Conservation (phyloP, 2,888 invertebrate genomes). For the Drosophila merina region DNA sequence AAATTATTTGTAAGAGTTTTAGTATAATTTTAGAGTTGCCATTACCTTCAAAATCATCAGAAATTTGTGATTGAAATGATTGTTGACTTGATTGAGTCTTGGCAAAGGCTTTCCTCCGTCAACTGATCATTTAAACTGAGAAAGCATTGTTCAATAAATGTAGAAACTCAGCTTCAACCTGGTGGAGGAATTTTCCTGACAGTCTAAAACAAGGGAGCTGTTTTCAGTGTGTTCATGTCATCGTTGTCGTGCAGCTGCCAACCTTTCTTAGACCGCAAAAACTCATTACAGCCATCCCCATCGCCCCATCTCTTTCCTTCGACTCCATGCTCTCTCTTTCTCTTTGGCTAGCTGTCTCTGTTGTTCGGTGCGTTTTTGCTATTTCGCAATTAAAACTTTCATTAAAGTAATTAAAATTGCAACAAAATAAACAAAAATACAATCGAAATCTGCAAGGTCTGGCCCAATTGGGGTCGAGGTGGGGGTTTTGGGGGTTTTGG, state of each 20-base stretch:
- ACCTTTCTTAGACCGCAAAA: slow-evolving; percentile 78
- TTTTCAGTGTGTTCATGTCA: slow-evolving; percentile 36
- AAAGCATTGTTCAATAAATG: background rate
- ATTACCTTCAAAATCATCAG: too few relatives aligned
- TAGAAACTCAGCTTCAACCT: background rate
- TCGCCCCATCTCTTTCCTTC: slow-evolving; percentile 1
- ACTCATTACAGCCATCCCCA: slow-evolving; percentile 66
- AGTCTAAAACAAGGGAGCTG: slow-evolving; percentile 1
- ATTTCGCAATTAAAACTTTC: slow-evolving; percentile 83
- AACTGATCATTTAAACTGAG: slow-evolving; percentile 6
- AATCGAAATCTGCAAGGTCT: slow-evolving; percentile 69
- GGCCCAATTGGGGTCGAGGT: slow-evolving; percentile 19
- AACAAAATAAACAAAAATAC: slow-evolving; percentile 81
- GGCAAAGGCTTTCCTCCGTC: background rate
- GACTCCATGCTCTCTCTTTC: slow-evolving; percentile 6
- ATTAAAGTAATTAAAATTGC: slow-evolving; percentile 83
- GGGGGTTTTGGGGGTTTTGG: background rate
- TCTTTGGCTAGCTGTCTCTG: slow-evolving; percentile 33
- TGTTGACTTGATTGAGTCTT: too few relatives aligned
- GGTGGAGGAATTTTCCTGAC: slow-evolving; percentile 13
- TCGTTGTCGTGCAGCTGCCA: slow-evolving; percentile 56
- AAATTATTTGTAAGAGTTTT: background rate
- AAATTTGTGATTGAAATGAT: too few relatives aligned
- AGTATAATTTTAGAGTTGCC: too few relatives aligned
- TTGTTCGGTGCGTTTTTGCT: slow-evolving; percentile 63